These are phyloP conservation scores for Heliocidaris erythrogramma DNA, from an alignment of 35 echinoderm and acorn worm species.

Conservation along the genomic window DNA sequence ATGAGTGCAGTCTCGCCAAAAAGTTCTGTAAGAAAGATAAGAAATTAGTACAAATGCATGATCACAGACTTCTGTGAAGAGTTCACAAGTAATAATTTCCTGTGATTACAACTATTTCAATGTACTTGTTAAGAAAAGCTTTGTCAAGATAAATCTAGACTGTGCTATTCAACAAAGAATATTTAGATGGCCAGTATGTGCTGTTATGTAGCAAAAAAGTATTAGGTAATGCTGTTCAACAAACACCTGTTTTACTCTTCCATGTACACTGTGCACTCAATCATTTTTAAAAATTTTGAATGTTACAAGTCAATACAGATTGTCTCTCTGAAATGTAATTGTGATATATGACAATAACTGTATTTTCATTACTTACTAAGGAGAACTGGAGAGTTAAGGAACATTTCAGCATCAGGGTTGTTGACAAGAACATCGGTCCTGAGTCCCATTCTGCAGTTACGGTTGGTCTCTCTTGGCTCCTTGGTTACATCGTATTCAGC, in stretches of 20 bases:
- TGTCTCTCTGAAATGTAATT: not conserved
- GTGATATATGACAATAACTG: too few relatives aligned
- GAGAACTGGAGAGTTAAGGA: conserved; percentile 13
- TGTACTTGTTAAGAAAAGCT: too few relatives aligned
- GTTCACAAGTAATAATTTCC: too few relatives aligned
- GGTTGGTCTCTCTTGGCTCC: not conserved
- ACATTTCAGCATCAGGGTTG: conserved; percentile 26
- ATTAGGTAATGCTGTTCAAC: too few relatives aligned
- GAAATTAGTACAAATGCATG: not conserved
- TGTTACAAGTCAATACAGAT: not conserved
- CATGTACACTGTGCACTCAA: too few relatives aligned
- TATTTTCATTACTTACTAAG: not conserved
- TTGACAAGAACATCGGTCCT: conserved; percentile 27
- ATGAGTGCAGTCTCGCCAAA: conserved; percentile 47
- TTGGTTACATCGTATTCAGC: conserved; percentile 39
- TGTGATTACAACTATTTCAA: too few relatives aligned
- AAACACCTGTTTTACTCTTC: too few relatives aligned
- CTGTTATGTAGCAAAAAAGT: too few relatives aligned
- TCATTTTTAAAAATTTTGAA: too few relatives aligned
- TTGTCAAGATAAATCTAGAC: not conserved
- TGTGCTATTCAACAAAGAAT: not conserved
- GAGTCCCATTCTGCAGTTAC: conserved; percentile 27
- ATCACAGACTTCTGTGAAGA: not conserved
- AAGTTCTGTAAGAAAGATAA: not conserved
- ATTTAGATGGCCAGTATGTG: too few relatives aligned